A percentile compares a stretch with the other conserved stretches of the same genome.
phyloP scores from a whole-genome alignment of 2,797 vertebrate genomes.

The Tenualosa ilisha region DNA sequence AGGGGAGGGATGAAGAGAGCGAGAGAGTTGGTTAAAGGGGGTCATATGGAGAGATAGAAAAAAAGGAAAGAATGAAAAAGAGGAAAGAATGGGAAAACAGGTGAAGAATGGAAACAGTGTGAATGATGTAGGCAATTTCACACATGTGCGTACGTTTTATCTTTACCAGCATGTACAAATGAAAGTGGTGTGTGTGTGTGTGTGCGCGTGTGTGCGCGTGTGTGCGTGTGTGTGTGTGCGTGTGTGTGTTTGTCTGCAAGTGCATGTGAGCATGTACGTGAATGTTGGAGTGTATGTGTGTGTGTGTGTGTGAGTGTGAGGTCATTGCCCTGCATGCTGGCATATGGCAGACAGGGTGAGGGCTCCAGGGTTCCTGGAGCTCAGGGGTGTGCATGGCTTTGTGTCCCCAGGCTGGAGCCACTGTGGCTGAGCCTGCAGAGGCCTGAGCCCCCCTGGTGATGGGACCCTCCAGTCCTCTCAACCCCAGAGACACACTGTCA shows the following conservation, averaged over 20 bases:
- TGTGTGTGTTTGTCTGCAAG: slow-evolving; percentile 1
- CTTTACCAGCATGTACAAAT: background rate
- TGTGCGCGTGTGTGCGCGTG: slow-evolving; percentile 28
- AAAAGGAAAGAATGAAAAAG: background rate
- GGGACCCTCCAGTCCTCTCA: slow-evolving; percentile 22
- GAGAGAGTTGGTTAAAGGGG: too few species aligned
- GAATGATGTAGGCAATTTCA: background rate
- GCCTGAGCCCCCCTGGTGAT: slow-evolving; percentile 39
- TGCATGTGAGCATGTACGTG: slow-evolving; percentile 26
- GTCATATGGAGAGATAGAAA: background rate
- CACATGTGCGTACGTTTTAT: slow-evolving; percentile 1
- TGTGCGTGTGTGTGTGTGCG: background rate
- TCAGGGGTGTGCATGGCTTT: slow-evolving; percentile 30
- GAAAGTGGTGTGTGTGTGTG: background rate
- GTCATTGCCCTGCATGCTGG: slow-evolving; percentile 22
- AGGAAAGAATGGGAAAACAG: background rate
- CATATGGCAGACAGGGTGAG: background rate
- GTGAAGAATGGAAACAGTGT: background rate
- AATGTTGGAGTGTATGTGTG: slow-evolving; percentile 14
- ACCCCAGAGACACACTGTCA: slow-evolving; percentile 21
- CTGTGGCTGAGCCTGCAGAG: slow-evolving; percentile 39
- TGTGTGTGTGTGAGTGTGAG: slow-evolving; percentile 19
- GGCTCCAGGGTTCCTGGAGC: slow-evolving; percentile 36
- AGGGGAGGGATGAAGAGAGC: background rate
- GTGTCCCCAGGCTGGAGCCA: slow-evolving; percentile 43